Evolutionary conservation across 2,113 vertebrate genomes (phyloP), one percentile per base, ranked within the genome.

Genomic region (Lichenostomus cassidix): DNA sequence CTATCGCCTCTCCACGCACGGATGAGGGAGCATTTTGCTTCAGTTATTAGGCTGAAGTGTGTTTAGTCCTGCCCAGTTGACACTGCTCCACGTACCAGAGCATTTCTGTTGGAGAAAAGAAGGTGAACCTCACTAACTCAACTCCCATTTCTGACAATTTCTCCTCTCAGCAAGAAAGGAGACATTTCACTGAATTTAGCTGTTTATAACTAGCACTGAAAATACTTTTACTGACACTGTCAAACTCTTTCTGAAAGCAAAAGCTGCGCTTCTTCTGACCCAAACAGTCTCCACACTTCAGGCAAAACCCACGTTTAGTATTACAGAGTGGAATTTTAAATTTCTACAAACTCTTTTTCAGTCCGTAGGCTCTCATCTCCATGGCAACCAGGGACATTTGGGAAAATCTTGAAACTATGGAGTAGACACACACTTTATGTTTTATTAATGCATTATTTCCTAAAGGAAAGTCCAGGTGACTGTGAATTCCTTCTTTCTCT

Each of bases 381-480:
- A 94, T 69, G 46, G 71, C 67, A 95, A 97, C 93, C 16, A 73
- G 63, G 65, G 84, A 90, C 78, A 91, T 87, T 50, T 59, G 82
- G 69, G 69, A 94, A 91, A 94, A 92, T 60, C 49, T 56, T 89
- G n/a, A 56, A 91, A 59, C 83, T 92, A 53, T 56, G 35, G n/a
- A 85, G 29, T 63, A 95, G 87, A 59, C 55, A 79, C 5, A 78
- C 42, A 42, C 17, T 73, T 94, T 81, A 78, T 91, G 84, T 82
- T 71, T 85, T 96, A 96, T 92, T 93, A 92, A 88, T 77, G 41
- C 19, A 79, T 22, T 83, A 83, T 67, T 80, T 94, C 67, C 94
- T 89, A 77, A 69, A 86, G 76, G 55, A 42, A 88, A 70, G 55
- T 75, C 42, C 73, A 86, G 39, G 44, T 81, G 42, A 63, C 56